phyloP scores from a whole-genome alignment of 1,140 invertebrate genomes.

The Phymastichus coffea region DNA sequence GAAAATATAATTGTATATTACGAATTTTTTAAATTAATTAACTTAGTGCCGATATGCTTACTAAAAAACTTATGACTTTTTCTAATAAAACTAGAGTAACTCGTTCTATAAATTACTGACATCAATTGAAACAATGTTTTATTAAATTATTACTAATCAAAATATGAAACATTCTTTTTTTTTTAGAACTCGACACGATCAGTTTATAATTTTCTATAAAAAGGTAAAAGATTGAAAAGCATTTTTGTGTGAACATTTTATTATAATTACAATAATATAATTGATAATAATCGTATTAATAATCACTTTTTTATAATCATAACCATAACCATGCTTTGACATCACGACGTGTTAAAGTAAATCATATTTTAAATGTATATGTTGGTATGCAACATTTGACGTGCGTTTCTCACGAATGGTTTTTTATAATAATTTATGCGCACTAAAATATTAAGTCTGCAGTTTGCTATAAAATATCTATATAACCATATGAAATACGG shows the following conservation, averaged over 20 bases:
- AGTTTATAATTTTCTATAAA: no score
- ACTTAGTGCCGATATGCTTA: no score
- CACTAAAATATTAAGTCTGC: slow-evolving; percentile 27
- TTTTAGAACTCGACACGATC: no score
- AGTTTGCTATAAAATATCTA: slow-evolving; percentile 36
- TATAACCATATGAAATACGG: slow-evolving; percentile 35
- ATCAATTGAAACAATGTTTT: no score
- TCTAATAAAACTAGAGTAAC: no score
- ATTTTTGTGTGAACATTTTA: slow-evolving; percentile 51
- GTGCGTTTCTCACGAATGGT: slow-evolving; percentile 30
- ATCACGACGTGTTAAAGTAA: slow-evolving; percentile 10
- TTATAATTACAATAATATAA: slow-evolving; percentile 47
- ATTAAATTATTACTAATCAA: not conserved
- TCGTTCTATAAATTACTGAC: no score
- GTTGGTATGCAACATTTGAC: not conserved
- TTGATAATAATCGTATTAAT: slow-evolving; percentile 41
- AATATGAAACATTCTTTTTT: not conserved
- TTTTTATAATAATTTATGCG: slow-evolving; percentile 27
- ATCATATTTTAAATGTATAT: not conserved
- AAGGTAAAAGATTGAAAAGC: no score
- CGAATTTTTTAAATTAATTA: no score
- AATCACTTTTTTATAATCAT: slow-evolving; percentile 41
- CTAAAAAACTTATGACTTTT: no score
- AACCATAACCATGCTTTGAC: slow-evolving; percentile 36
- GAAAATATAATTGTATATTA: no score